Evolutionary conservation across 2,797 vertebrate genomes (phyloP), one percentile per base, ranked within the genome.

Genomic region (Muscicapa comitata): DNA sequence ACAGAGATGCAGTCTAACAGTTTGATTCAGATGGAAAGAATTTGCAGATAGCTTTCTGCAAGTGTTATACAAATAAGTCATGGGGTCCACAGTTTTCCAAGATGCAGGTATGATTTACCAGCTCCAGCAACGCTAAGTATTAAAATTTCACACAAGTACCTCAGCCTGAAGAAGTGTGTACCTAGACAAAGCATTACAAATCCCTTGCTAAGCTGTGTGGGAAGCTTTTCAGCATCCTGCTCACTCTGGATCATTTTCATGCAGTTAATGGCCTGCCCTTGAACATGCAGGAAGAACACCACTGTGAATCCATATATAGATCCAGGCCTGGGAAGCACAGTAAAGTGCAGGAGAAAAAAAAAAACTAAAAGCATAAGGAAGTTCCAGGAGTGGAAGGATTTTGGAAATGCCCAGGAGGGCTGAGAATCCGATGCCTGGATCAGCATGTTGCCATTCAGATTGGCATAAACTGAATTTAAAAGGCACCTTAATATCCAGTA

Each of bases 201-300:
- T 79, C 53, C 31, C 45, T 74, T 51, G 54, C 20, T 61, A 73
- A 92, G 29, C 25, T 85, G 33, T 9, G 6, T 67, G 50, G 53
- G 57, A 83, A 85, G 86, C 48, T 94, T 85, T 92, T 89, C 77
- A 91, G 71, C 57, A 85, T 76, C 67, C 55, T 90, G 31, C 77
- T 93, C 45, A 8, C 75, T 79, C 74, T 84, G 74, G 59, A 73
- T 92, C 3, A 0, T 73, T 94, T 93, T 86, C 53, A 38, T 21
- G 15, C 43, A 73, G 73, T 86, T 90, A 92, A 70, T 76, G 48
- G 77, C 48, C 80, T 95, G 67, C 63, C 75, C 71, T 74, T 84
- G 62, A 88, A 63, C 47, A 19, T 13, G 31, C 67, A 93, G 86
- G 71, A 67, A 73, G 80, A 88, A 20, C 67, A 83, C 12, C 4